Conservation (phyloP, 2,797 vertebrate species). For the Lerista edwardsae region DNA sequence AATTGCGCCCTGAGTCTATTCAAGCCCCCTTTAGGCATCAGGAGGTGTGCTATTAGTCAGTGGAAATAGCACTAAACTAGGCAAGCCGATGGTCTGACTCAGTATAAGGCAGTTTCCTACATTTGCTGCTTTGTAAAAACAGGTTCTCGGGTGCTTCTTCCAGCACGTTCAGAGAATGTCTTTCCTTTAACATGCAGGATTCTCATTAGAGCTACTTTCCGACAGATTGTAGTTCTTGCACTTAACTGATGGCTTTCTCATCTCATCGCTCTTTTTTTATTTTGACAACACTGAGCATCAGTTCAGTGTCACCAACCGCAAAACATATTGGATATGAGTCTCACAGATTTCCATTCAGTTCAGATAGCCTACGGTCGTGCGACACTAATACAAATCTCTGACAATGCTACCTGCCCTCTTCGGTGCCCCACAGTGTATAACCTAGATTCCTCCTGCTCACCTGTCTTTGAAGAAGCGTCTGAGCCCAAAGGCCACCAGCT, state of each 20-base stretch:
- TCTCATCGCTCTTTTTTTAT: neutral
- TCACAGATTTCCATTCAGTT: neutral
- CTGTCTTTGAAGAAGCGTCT: conserved; percentile 96
- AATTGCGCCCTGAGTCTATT: too few species aligned
- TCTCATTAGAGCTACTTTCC: neutral
- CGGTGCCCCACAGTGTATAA: neutral
- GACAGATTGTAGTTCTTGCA: neutral
- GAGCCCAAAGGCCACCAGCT: conserved; percentile 92
- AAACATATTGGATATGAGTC: neutral
- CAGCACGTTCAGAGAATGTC: neutral
- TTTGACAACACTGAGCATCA: neutral
- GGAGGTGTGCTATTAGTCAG: neutral
- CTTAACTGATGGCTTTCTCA: conserved; percentile 40
- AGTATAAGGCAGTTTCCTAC: too few species aligned
- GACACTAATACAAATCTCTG: neutral
- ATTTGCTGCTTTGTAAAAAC: neutral
- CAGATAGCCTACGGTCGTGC: neutral
- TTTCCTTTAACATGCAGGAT: neutral
- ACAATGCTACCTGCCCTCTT: neutral
- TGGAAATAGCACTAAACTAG: too few species aligned
- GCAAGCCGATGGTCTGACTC: too few species aligned
- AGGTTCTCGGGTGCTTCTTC: neutral
- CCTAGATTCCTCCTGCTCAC: conserved; percentile 69
- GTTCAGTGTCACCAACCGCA: neutral
- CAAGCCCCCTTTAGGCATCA: too few species aligned